Evolutionary conservation across 2,888 invertebrate genomes (phyloP), one percentile per base, ranked within the genome.

Genomic region (Oxycera nigricornis): DNA sequence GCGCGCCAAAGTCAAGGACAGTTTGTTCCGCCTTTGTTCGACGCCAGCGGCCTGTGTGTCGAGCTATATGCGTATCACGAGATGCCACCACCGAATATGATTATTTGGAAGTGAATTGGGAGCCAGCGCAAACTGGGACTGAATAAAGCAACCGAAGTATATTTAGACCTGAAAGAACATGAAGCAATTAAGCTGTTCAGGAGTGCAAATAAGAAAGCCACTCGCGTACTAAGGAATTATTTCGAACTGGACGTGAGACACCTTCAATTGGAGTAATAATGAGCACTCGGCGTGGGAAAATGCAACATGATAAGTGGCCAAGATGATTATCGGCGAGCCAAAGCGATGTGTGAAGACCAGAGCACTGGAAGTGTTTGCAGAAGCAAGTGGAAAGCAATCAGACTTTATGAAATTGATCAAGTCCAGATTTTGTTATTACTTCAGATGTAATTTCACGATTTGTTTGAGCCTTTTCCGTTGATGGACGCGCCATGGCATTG

Each of bases 21-120:
- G n/a, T n/a, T n/a, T 57, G 9, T 26, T 26, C 28, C 57, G 57
- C 28, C 57, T 57, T 57, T 57, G 57, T 57, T 57, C 46, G 46
- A 46, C 3, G 46, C 46, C 46, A 46, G 17, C 46, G 17, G 14
- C 14, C 17, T 17, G 6, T 46, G 46, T 11, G 3, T 46, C 46
- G 3, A n/a, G 17, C 3, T 46, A 46, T 46, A n/a, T 46, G 46
- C 46, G 11, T n/a, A n/a, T 46, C 46, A 46, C 46, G 46, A 46
- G 46, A 46, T 46, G 14, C 35, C 17, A 17, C 46, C 17, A 2
- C n/a, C 17, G 11, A 46, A 46, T 46, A 14, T 46, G 11, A 46
- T n/a, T 46, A 46, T 46, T 46, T 46, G 46, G 46, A 46, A 17
- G 17, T 46, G n/a, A 11, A 46, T 14, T 46, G 46, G 17, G 46